Evolutionary conservation across 2,888 invertebrate species (phyloP), one percentile per base, ranked within the genome.

Genomic region (Sipha maydis): DNA sequence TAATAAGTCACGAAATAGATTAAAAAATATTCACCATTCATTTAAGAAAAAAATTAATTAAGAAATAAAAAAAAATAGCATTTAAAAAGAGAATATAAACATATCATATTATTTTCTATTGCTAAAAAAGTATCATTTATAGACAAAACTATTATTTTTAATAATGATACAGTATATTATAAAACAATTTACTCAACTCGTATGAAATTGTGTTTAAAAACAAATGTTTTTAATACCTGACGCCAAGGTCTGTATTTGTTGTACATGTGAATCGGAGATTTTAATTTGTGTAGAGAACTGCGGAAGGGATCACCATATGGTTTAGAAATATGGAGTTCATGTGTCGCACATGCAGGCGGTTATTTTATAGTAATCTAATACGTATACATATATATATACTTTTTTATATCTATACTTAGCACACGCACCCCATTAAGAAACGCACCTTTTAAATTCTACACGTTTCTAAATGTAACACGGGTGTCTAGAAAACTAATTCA

Each of bases 321-420:
- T 61, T 25, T 11, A 17, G 73, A 88, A 75, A 80, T 79, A 73
- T 80, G 79, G 79, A 69, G 85, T 86, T 79, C 86, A 80, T 41
- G 80, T 82, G 73, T 25, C 61, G 80, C 80, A 80, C 79, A 61
- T 88, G 80, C 82, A 41, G 56, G 80, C 73, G 71, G 85, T 73
- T 28, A 41, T 31, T 48, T 48, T 67, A 25, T 85, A 85, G 67
- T 69, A 69, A 61, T 79, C 21, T 48, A 69, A 69, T 71, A 78
- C 31, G n/a, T 71, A 19, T 85, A n/a, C 79, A 48, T 38, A 25
- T 85, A 85, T 17, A 76, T 21, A 21, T 56, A 56, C 21, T 80
- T 67, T n/a, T n/a, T 96, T 89, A 93, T 93, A 89, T 93, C 95
- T 0, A 92, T 95, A 86, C 86, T 86, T 86, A 79, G 86, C 86